Evolutionary conservation across 2,888 invertebrate species (phyloP), one percentile per base, ranked within the genome.

Genomic region (Hypomecis punctinalis): DNA sequence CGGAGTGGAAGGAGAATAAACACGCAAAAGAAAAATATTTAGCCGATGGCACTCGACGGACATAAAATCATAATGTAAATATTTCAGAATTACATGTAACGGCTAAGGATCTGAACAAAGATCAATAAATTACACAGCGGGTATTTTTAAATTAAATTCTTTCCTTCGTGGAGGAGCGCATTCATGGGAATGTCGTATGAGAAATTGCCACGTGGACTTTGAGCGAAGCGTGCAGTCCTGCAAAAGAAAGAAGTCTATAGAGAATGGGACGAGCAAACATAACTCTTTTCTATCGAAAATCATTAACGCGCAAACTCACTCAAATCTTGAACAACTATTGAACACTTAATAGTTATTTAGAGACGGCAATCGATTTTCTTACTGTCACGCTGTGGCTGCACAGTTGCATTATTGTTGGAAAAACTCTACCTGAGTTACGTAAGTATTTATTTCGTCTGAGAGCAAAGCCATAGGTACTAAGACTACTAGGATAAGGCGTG

Each of bases 191-290:
- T 56, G 74, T 71, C 73, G 75, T 83, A 82, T 85, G 84, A 84
- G 84, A 88, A 85, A 84, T 79, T 71, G 80, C 83, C 83, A 86
- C 83, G 84, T 85, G 85, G 87, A 81, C 78, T 71, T 51, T 45
- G 35, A 60, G 61, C 10, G 35, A 47, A 47, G 7, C 43, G 5
- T 33, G 56, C 46, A 33, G 48, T 55, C 43, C 46, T 40, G 40
- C 13, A 11, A 40, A 33, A 33, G 42, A 43, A 1, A 43, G 5
- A n/a, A 11, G 4, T 43, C 10, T 11, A 43, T 6, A 5, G 5
- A n/a, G 10, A 23, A 23, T 23, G 23, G 23, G 23, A 23, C 23
- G 23, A 23, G 1, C 23, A 23, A 2, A 23, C 23, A 23, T 1
- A 23, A 23, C 23, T 23, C 23, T 23, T 3, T 23, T 23, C 23